Base-by-base conservation (phyloP, 1,140 invertebrate species). In the Proctacanthus coquilletti region DNA sequence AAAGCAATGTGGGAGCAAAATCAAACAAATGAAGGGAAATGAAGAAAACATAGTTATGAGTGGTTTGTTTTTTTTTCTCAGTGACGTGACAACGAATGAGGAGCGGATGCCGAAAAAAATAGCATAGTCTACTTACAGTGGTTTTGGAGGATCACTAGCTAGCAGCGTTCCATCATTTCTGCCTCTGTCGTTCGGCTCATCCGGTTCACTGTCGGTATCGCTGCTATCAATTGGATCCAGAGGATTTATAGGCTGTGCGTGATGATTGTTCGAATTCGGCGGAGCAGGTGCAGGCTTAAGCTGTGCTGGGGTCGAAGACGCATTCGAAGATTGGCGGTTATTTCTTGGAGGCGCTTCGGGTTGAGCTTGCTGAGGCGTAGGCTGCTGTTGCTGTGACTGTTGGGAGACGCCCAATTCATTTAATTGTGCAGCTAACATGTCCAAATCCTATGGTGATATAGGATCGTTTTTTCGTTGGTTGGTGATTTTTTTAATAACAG, bases 61-160 rank as follows among this genome's bases (percentile, higher is more conserved):
- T n/a, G 32, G 21, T 35, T 20, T 23, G 20, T n/a, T 18, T 34
- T 18, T 18, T 34, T 36, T 20, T 36, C n/a, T 36, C n/a, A 14
- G 36, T 4, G 25, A 19, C 15, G 32, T 34, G 13, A 31, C 3
- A 36, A 36, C 13, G 13, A 23, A 19, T 17, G 14, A 36, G 15
- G 11, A 37, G 29, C 21, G 9, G n/a, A 27, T 27, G 14, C 11
- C 11, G 19, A 13, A 34, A 18, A 11, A 34, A 9, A 34, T 34
- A 10, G 33, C 32, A 19, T 18, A 19, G 10, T 8, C 21, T 18
- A 78, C 87, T 84, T 72, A 93, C 87, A 96, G 73, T 47, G 93
- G 91, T 60, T 94, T 87, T 4, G 91, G 88, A 17, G 91, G 89
- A 66, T 97, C 92, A 51, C 88, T 94, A 23, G 92, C 92, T 5